Conservation (phyloP, 2,113 vertebrate species). For the Pagrus major region DNA sequence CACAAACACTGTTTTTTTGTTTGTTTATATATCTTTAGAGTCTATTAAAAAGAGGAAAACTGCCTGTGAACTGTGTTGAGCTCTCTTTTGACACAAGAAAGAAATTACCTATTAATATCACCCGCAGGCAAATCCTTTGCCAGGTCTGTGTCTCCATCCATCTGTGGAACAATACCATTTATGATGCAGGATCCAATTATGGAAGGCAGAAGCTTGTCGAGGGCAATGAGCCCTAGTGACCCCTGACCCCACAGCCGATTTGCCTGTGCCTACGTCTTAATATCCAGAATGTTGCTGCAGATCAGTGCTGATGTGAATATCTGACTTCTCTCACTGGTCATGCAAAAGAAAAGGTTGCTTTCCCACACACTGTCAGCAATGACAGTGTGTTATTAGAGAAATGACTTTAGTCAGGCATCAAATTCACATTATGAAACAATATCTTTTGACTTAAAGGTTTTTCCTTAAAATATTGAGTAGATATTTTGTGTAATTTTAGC, state of each 20-base stretch:
- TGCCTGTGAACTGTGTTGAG: not conserved
- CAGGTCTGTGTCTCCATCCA: constrained; percentile 37
- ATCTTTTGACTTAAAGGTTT: not conserved
- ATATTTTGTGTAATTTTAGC: not conserved
- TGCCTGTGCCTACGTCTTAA: constrained; percentile 25
- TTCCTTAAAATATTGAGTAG: not conserved
- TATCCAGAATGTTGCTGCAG: constrained; percentile 9
- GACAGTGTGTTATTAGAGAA: constrained; percentile 7
- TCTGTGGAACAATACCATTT: constrained; percentile 40
- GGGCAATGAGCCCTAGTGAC: constrained; percentile 58
- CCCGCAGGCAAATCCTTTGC: constrained; percentile 33
- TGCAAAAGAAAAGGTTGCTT: not conserved
- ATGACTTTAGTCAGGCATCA: not conserved
- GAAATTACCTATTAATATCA: constrained; percentile 43
- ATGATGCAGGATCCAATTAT: constrained; percentile 65
- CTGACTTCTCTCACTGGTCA: not conserved
- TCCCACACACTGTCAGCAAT: not conserved
- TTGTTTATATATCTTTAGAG: not conserved
- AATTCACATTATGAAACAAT: not conserved
- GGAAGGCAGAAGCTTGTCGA: constrained; percentile 53
- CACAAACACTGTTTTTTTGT: not conserved
- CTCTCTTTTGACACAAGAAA: constrained; percentile 19
- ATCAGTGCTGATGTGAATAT: constrained; percentile 8
- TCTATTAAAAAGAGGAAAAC: not conserved
- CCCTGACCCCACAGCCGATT: constrained; percentile 45